Base-by-base conservation (phyloP, 2,113 vertebrate species). In the Eulemur rufifrons region DNA sequence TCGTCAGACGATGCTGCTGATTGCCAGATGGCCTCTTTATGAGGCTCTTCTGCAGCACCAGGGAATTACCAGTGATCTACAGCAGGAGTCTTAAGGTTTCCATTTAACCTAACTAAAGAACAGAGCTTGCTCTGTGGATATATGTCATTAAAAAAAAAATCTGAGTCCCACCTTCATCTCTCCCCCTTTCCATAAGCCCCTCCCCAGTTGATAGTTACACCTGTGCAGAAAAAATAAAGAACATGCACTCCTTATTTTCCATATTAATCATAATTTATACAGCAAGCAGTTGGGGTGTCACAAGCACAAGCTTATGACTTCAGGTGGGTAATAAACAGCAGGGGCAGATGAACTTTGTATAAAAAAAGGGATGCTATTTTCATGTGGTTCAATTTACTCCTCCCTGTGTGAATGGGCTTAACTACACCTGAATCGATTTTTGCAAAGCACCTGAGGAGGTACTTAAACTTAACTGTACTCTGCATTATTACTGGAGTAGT, bases 291-390 rank as follows among this genome's bases (percentile, higher is more conserved):
- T 74, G 80, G 74, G 71, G 42, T 91, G 34, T 97, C 89, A 97
- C 78, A 86, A 97, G 91, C 42, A 29, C 32, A 77, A 32, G 21
- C 29, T 92, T 95, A 97, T 96, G 68, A 85, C 95, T 98, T 98
- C 91, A 97, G 97, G 96, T 98, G 96, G 29, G 34, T 32, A 89
- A 97, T 97, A 98, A 98, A 98, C 98, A 98, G 90, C 92, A 97
- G 90, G 93, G 93, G 10, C 3, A 97, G 96, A 98, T 94, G 80
- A 98, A 98, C 96, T 97, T 98, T 97, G 73, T 97, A 83, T 94
- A 97, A 98, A 98, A 98, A 74, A 27, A 66, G 95, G 82, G 81
- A 84, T 85, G 39, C 42, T 95, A 39, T 96, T 98, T 98, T 97
- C 81, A 76, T 61, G 8, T 47, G 81, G 91, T 59, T 97, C 87